Evolutionary conservation across 2,113 vertebrate species (phyloP), one percentile per base, ranked within the genome.

Genomic region (Lophius piscatorius): DNA sequence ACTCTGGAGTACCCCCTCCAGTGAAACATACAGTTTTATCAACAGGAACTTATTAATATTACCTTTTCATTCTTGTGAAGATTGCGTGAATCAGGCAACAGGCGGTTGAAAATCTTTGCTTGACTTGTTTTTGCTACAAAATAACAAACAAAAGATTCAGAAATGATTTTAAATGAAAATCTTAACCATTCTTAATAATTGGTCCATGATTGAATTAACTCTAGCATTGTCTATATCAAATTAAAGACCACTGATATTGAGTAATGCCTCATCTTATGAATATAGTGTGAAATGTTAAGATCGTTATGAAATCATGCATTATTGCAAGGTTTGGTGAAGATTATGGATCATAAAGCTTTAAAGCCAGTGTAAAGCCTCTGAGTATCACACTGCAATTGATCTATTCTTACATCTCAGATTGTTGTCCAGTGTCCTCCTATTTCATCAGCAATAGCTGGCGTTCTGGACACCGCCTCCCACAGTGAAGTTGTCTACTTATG

Each of bases 61-160:
- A 70, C 70, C 51, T 75, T 77, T 83, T 69, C 56, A 46, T 44
- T 55, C 36, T 12, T 5, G 12, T 70, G 58, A 75, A 40, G n/a
- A 56, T 63, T 54, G 35, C 57, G 68, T 74, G 39, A 46, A 62
- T 77, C 74, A 76, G 47, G 50, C 6, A 17, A 24, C 35, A 20
- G 21, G 18, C 23, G 35, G 14, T 44, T 39, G 29, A 60, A 20
- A 64, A 46, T 60, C 28, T 45, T 21, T 18, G 10, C 9, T 29
- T 55, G 67, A 59, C 31, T 38, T 22, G 34, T 18, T 55, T 44
- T 41, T 49, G 7, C n/a, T 34, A 29, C 9, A 5, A 18, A n/a
- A n/a, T n/a, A n/a, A n/a, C n/a, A n/a, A n/a, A n/a, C n/a, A n/a
- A n/a, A n/a, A n/a, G n/a, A n/a, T n/a, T n/a, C n/a, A n/a, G n/a